phyloP scores from a whole-genome alignment of 2,888 invertebrate species.

The Acronicta psi region DNA sequence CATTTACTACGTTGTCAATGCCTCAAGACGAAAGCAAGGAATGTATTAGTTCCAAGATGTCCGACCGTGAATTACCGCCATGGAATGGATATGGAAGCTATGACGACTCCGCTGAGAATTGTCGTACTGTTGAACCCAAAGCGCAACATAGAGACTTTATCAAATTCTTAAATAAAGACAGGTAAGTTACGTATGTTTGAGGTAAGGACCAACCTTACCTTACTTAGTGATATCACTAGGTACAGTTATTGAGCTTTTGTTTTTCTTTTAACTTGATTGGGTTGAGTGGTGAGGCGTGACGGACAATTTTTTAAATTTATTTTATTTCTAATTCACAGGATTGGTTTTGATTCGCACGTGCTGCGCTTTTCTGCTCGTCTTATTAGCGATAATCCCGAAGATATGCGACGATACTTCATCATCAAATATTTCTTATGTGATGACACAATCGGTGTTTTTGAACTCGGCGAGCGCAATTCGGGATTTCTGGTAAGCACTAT shows the following conservation, averaged over 20 bases:
- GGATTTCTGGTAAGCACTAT: slow-evolving; percentile 84
- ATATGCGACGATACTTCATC: slow-evolving; percentile 92
- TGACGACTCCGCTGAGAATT: slow-evolving; percentile 96
- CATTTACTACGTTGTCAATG: slow-evolving; percentile 89
- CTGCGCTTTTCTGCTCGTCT: slow-evolving; percentile 94
- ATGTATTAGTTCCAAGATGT: slow-evolving; percentile 67
- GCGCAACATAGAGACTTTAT: slow-evolving; percentile 93
- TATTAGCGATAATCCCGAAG: slow-evolving; percentile 91
- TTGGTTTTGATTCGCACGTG: slow-evolving; percentile 93
- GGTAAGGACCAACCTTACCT: background rate
- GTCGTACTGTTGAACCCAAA: slow-evolving; percentile 94
- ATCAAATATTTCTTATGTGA: slow-evolving; percentile 94
- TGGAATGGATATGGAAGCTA: slow-evolving; percentile 97
- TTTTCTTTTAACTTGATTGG: too few species aligned
- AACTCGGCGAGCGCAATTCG: slow-evolving; percentile 92
- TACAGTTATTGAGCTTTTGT: too few species aligned
- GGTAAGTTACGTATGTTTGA: slow-evolving; percentile 80
- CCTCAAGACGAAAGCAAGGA: slow-evolving; percentile 78
- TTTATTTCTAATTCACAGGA: slow-evolving; percentile 70
- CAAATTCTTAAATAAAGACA: slow-evolving; percentile 94
- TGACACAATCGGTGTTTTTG: slow-evolving; percentile 95
- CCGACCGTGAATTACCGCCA: slow-evolving; percentile 91
- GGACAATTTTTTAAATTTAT: too few species aligned
- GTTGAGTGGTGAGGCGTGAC: too few species aligned
- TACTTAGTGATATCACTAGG: too few species aligned